Conservation (phyloP, 2,888 invertebrate genomes). For the Cepaea hortensis region DNA sequence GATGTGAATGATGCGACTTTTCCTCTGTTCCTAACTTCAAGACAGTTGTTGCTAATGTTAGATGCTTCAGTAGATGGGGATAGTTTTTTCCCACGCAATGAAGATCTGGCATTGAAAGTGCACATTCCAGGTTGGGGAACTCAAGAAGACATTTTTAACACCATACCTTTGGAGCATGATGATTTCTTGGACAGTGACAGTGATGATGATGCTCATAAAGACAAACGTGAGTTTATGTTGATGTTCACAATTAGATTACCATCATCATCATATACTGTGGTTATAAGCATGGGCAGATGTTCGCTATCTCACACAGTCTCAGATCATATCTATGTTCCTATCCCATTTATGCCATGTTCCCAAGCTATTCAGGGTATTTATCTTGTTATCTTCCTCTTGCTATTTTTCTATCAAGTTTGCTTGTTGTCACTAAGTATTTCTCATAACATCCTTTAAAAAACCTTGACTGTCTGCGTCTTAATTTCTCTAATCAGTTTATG, state of each 20-base stretch:
- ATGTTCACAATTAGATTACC: background rate
- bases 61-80: constrained; percentile 66
- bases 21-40: constrained; percentile 69
- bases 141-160: constrained; percentile 53
- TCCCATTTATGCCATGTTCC: too few relatives aligned
- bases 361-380: too few relatives aligned
- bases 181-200: constrained; percentile 57
- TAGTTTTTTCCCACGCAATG: constrained; percentile 66
- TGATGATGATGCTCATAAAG: constrained; percentile 50
- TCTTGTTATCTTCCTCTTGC: too few relatives aligned
- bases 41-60: constrained; percentile 67
- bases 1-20: constrained; percentile 53
- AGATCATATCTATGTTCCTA: too few relatives aligned
- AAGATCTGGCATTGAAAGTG: constrained; percentile 57
- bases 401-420: too few relatives aligned
- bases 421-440: too few relatives aligned
- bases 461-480: too few relatives aligned
- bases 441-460: too few relatives aligned
- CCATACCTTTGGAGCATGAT: constrained; percentile 50
- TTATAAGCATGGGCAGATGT: too few relatives aligned
- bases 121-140: constrained; percentile 54
- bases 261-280: too few relatives aligned
- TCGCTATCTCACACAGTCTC: too few relatives aligned
- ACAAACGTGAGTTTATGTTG: constrained; percentile 13
- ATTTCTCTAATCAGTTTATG: too few relatives aligned